A percentile compares a stretch with the other conserved stretches of the same genome.
Evolutionary conservation across 2,113 vertebrate genomes (phyloP).

Genomic region (Spermophilus dauricus): DNA sequence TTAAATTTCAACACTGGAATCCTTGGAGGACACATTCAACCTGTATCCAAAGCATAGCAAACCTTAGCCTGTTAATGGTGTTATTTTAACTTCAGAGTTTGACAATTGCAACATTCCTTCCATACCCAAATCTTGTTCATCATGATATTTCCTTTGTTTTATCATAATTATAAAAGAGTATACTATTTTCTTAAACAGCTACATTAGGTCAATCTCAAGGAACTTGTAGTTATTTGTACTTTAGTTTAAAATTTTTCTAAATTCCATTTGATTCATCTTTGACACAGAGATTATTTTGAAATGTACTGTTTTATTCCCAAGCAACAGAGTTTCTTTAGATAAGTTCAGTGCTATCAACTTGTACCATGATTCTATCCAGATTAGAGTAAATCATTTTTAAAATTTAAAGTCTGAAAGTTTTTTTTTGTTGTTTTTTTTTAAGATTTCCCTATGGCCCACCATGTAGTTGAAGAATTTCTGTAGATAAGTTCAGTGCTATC

Average conservation of each 20-base stretch:
- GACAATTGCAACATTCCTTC: no score
- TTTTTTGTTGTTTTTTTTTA: no score
- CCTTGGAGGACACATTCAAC: no score
- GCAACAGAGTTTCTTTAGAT: no score
- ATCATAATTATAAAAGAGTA: background rate
- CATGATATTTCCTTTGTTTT: background rate
- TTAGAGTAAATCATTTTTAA: no score
- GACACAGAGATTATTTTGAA: background rate
- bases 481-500: background rate
- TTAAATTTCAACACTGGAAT: no score
- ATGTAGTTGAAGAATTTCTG: no score
- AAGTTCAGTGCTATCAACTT: background rate
- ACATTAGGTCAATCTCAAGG: background rate
- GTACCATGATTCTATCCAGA: background rate
- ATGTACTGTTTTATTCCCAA: background rate
- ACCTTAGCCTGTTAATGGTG: no score
- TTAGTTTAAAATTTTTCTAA: background rate
- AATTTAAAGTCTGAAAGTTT: no score
- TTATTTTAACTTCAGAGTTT: no score
- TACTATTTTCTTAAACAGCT: background rate
- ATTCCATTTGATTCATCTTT: background rate
- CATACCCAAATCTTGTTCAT: background rate
- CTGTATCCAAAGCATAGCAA: no score
- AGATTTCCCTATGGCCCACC: background rate
- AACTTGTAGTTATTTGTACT: background rate